Evolutionary conservation across 2,113 vertebrate genomes (phyloP), one percentile per base, ranked within the genome.

Genomic region (Synodontis membranacea): DNA sequence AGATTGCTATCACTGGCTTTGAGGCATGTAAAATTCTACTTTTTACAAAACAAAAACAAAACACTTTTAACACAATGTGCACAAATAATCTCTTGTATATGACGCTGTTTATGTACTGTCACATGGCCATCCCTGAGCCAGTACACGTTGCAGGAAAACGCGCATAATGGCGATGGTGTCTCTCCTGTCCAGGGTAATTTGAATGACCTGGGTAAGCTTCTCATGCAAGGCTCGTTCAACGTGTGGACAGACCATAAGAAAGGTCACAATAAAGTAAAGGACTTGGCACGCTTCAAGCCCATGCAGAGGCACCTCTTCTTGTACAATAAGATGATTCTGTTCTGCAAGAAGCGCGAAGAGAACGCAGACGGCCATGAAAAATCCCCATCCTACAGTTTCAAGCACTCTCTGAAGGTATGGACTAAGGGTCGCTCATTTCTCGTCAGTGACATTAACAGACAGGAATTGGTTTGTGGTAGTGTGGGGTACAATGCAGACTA

Each of bases 271-370:
- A 98, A 98, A 92, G 97, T 99, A 88, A 99, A 98, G 93, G 98
- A 98, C 91, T 92, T 99, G 91, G 97, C 97, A 2, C 93, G 97
- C 74, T 99, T 99, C 88, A 99, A 99, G 89, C 97, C 98, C 1
- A 99, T 98, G 96, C 97, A 98, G 90, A 95, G 98, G 64, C 97
- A 99, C 80, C 95, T 99, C 50, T 99, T 98, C 88, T 96, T 99
- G 0, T 99, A 99, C 15, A 93, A 97, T 82, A 97, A 95, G 91
- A 97, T 96, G 88, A 91, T 99, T 0, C 93, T 98, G 74, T 98
- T 99, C 92, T 99, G 98, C 91, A 99, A 99, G 93, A 98, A 97
- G 75, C 94, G 96, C 5, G 98, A 99, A 44, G 96, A 98, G 84
- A 95, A 95, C 39, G 93, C 94, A 0, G 96, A 97, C 11, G 96